Base-by-base conservation (phyloP, 2,113 vertebrate species). In the Gallinago jamesoni region DNA sequence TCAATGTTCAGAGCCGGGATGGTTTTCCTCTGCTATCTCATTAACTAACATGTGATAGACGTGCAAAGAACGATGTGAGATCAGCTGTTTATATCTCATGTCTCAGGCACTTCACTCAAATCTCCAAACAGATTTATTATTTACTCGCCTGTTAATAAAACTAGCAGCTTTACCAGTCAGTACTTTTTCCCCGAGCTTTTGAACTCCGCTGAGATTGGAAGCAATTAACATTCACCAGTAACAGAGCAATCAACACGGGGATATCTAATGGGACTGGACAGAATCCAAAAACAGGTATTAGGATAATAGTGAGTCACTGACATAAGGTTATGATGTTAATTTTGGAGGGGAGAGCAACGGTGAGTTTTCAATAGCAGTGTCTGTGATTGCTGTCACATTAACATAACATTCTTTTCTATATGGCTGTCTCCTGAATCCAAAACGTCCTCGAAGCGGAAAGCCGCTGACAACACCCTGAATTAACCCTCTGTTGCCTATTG, bases 221-320 rank as follows among this genome's bases (percentile, higher is more conserved):
- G 98, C 98, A 98, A 98, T 98, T 98, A 98, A 98, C 97, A 97
- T 98, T 97, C 97, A 96, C 95, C 90, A 98, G 98, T 98, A 98
- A 98, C 97, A 98, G 97, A 98, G 97, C 97, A 98, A 98, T 98
- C 98, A 98, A 97, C 97, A 87, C 52, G 76, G 96, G 97, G 97
- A 96, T 98, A 96, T 79, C 97, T 98, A 98, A 98, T 98, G 96
- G 97, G 96, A 98, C 98, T 98, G 98, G 98, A 98, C 98, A 98
- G 98, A 96, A 98, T 98, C 98, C 98, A 98, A 98, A 98, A 97
- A 27, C 98, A 97, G 97, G 97, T 98, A 98, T 98, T 98, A 98
- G 97, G 96, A 97, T 98, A 97, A 98, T 97, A 94, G 98, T 89
- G 96, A 97, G 97, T 88, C 96, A 97, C 96, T 96, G 98, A 98